Percentiles rank a stretch among this genome's conserved stretches.
Evolutionary conservation across 2,113 vertebrate species (phyloP).

Genomic region (Python bivittatus): DNA sequence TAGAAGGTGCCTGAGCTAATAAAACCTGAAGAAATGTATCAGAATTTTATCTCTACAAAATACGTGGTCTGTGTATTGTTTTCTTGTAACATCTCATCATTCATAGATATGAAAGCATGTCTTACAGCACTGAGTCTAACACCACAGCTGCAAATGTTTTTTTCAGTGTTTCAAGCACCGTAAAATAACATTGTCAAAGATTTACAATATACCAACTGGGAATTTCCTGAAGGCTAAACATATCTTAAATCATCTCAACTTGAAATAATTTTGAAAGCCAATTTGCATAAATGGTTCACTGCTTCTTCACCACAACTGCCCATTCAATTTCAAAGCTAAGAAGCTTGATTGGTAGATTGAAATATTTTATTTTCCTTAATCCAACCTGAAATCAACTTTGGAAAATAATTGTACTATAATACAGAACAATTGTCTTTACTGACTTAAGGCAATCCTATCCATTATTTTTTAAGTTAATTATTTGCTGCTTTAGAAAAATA

Average conservation of each 20-base stretch:
- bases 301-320: too few species aligned
- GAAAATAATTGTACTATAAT: neutral
- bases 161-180: constrained; percentile 15
- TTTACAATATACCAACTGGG: neutral
- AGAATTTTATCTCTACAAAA: constrained; percentile 49
- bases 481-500: neutral
- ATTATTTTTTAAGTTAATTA: neutral
- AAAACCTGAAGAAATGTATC: constrained; percentile 61
- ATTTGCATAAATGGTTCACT: neutral
- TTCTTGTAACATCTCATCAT: constrained; percentile 31
- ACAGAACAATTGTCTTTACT: constrained; percentile 1
- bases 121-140: neutral
- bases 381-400: neutral
- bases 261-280: neutral
- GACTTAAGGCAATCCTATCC: neutral
- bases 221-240: neutral
- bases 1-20: constrained; percentile 71
- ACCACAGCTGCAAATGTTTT: neutral
- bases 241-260: neutral
- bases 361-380: neutral
- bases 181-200: neutral
- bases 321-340: neutral
- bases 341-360: neutral
- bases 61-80: constrained; percentile 33
- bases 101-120: neutral